phyloP scores from a whole-genome alignment of 2,797 vertebrate species.

The Allobates femoralis region DNA sequence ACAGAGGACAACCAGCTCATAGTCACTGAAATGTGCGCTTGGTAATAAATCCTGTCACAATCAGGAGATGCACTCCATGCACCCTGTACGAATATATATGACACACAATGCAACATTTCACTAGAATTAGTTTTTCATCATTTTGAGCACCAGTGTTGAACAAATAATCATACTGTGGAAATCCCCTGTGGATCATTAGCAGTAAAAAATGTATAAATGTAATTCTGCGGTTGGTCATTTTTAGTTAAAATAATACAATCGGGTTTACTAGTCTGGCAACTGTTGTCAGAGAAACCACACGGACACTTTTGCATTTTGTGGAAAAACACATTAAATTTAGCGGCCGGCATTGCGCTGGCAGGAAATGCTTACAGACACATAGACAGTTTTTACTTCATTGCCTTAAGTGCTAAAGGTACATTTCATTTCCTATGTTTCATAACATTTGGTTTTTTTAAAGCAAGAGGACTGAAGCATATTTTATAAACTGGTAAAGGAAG shows the following conservation, averaged over 20 bases:
- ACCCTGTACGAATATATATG: background rate
- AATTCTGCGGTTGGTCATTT: slow-evolving; percentile 3
- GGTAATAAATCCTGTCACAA: background rate
- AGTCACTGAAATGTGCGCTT: too few species aligned
- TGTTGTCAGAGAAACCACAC: slow-evolving; percentile 14
- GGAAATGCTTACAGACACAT: background rate
- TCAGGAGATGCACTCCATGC: background rate
- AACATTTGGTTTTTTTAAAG: background rate
- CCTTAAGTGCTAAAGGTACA: background rate
- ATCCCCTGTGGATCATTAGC: background rate
- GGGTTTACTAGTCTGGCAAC: background rate
- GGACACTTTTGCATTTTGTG: background rate
- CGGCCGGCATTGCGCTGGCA: background rate
- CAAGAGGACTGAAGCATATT: background rate
- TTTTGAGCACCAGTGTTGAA: background rate
- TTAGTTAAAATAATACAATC: slow-evolving; percentile 14
- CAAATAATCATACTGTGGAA: background rate
- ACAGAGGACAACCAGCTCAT: too few species aligned
- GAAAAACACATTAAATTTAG: background rate
- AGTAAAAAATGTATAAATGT: slow-evolving; percentile 1
- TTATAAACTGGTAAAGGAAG: background rate
- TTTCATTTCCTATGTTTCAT: background rate
- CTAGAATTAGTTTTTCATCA: background rate
- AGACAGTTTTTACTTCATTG: background rate
- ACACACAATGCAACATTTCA: background rate